A percentile compares a stretch with the other conserved stretches of the same genome.
Conservation (phyloP, 2,797 vertebrate genomes). For the Todus mexicanus region DNA sequence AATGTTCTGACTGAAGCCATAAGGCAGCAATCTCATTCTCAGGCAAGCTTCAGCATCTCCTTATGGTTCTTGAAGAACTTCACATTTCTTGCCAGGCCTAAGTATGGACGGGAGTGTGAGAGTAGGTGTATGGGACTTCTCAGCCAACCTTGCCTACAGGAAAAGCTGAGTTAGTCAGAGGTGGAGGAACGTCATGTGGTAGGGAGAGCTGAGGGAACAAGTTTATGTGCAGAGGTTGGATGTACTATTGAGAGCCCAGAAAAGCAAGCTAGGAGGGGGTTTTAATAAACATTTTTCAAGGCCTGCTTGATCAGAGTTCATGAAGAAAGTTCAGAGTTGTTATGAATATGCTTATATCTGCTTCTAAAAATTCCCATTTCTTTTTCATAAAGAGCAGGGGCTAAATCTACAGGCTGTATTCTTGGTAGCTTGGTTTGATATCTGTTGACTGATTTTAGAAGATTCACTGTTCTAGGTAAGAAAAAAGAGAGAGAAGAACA, state of each 20-base stretch:
- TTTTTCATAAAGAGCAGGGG: neutral
- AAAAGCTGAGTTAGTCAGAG: conserved; percentile 47
- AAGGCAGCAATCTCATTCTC: conserved; percentile 57
- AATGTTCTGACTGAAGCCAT: conserved; percentile 67
- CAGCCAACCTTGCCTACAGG: conserved; percentile 14
- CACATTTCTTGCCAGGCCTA: conserved; percentile 53
- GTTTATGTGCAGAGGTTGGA: neutral
- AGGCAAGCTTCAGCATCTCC: conserved; percentile 38
- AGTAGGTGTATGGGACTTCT: conserved; percentile 52
- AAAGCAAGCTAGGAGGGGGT: neutral
- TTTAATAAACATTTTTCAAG: neutral
- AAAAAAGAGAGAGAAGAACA: neutral
- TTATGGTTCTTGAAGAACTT: conserved; percentile 54
- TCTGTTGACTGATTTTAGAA: neutral
- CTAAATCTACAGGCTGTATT: neutral
- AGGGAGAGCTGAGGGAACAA: neutral
- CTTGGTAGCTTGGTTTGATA: neutral
- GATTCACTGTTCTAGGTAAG: neutral
- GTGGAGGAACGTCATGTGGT: neutral
- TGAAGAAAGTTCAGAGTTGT: neutral
- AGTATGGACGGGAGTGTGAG: conserved; percentile 29
- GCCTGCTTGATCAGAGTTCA: neutral
- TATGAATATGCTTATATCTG: neutral
- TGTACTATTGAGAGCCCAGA: neutral
- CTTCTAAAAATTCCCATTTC: neutral